Percentiles rank a stretch among this genome's conserved stretches.
These are phyloP conservation scores for Coturnix japonica DNA, from an alignment of 2,113 vertebrate genomes.

Conservation along the genomic window DNA sequence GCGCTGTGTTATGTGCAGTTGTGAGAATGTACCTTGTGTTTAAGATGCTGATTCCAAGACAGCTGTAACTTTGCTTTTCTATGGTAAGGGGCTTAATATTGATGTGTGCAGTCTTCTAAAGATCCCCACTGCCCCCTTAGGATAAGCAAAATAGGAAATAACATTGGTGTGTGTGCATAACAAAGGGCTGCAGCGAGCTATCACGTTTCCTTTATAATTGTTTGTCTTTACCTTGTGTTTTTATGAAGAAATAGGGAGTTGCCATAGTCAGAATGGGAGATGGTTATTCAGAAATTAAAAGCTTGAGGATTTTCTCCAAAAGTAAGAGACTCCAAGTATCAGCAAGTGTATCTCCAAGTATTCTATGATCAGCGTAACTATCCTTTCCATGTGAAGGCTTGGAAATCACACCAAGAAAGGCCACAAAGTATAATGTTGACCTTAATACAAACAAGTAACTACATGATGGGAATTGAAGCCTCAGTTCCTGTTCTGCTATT, in stretches of 20 bases:
- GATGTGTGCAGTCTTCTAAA: neutral
- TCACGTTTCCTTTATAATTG: neutral
- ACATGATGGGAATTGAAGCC: neutral
- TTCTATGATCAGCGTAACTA: neutral
- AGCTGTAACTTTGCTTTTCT: neutral
- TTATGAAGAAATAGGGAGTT: neutral
- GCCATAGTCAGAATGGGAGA: neutral
- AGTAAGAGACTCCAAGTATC: rapidly evolving
- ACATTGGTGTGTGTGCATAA: neutral
- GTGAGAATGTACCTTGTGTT: neutral
- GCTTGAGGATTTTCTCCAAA: neutral
- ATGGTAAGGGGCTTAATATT: neutral
- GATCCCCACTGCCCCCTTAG: neutral
- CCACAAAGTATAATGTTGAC: neutral
- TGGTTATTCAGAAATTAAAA: neutral
- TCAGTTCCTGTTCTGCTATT: neutral
- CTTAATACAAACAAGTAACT: neutral
- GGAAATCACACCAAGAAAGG: neutral
- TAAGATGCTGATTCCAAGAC: neutral
- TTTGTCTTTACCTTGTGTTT: neutral
- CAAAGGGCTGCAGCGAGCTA: neutral
- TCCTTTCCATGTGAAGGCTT: neutral
- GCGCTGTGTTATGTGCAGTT: neutral
- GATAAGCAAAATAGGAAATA: neutral
- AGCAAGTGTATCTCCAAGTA: rapidly evolving